Conservation (phyloP, 2,888 invertebrate genomes). For the Plagodis dolabraria region DNA sequence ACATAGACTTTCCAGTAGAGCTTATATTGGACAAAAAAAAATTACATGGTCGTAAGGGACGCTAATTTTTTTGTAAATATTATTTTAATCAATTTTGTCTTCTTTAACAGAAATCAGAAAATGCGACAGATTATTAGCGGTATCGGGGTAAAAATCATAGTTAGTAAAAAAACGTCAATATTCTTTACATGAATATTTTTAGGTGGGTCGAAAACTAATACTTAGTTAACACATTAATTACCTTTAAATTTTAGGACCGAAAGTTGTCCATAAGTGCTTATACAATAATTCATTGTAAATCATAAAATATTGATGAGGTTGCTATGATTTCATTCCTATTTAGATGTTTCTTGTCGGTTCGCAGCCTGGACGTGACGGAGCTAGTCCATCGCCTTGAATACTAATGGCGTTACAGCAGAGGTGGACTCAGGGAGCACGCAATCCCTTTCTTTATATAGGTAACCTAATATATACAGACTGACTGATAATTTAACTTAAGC, state of each 20-base stretch:
- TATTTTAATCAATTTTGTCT: no score
- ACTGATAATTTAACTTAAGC: no score
- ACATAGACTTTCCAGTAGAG: no score
- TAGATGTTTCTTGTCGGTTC: conserved; percentile 39
- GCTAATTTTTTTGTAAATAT: no score
- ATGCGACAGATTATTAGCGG: no score
- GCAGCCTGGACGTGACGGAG: conserved; percentile 32
- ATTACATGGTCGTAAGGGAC: no score
- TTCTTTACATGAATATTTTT: no score
- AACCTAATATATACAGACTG: not conserved
- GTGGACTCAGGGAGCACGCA: not conserved
- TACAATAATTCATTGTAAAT: conserved; percentile 21
- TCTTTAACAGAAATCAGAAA: no score
- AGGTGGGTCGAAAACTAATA: not conserved
- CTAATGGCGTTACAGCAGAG: conserved; percentile 23
- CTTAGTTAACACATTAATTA: conserved; percentile 6
- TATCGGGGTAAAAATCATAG: no score
- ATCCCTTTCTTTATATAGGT: not conserved
- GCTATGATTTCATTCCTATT: conserved; percentile 40
- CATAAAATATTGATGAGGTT: conserved; percentile 34
- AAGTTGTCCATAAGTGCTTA: conserved; percentile 4
- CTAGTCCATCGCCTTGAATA: conserved; percentile 27
- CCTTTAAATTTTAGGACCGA: conserved; percentile 22
- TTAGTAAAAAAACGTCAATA: no score
- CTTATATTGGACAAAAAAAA: no score